These are phyloP conservation scores for Mythimna vitellina DNA, from an alignment of 2,888 invertebrate species.

Conservation along the genomic window DNA sequence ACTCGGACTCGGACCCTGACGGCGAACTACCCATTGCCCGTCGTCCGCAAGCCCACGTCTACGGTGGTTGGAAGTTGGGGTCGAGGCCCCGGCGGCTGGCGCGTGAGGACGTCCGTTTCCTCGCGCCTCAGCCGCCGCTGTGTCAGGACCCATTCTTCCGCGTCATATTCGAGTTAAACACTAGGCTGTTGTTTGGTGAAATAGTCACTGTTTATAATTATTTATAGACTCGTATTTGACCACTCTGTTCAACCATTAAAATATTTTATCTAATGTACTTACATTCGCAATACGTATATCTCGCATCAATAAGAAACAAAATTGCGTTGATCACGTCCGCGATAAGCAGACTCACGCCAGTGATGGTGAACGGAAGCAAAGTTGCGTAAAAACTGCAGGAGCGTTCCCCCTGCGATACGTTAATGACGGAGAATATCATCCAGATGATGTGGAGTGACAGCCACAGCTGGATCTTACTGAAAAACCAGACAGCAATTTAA, in stretches of 20 bases:
- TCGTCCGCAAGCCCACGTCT: too few species aligned
- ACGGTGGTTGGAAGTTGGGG: too few species aligned
- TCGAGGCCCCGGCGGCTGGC: too few species aligned
- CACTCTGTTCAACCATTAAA: not conserved
- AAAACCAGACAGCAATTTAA: too few species aligned
- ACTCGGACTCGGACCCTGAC: too few species aligned
- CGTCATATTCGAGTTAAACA: too few species aligned
- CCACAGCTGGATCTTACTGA: conserved; percentile 79
- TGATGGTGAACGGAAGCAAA: conserved; percentile 77
- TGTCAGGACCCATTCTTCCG: too few species aligned
- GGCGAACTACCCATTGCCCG: too few species aligned
- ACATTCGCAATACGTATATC: conserved; percentile 77
- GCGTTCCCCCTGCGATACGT: conserved; percentile 72
- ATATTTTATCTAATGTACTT: conserved; percentile 24
- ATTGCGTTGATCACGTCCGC: conserved; percentile 72
- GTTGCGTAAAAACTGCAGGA: conserved; percentile 77
- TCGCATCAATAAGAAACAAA: conserved; percentile 76
- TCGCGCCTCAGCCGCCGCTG: too few species aligned
- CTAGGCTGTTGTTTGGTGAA: too few species aligned
- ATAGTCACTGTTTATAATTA: too few species aligned
- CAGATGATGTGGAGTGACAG: conserved; percentile 78
- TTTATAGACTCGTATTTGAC: not conserved
- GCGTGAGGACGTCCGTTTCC: too few species aligned
- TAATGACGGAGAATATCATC: conserved; percentile 72
- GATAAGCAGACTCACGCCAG: conserved; percentile 73